phyloP scores from a whole-genome alignment of 2,888 invertebrate species.

The Syrista parreyssii region DNA sequence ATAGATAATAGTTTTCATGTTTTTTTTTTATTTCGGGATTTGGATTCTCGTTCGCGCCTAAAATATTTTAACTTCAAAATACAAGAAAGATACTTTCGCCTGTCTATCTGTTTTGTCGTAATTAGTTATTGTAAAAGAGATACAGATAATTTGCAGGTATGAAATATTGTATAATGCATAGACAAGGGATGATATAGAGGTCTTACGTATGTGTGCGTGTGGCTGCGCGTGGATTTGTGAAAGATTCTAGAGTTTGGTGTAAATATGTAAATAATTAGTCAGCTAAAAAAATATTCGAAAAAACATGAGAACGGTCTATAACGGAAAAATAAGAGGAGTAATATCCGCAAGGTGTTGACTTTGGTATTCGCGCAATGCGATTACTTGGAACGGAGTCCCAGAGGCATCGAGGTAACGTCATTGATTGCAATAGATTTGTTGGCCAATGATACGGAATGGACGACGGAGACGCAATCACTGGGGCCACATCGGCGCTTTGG shows the following conservation, averaged over 20 bases:
- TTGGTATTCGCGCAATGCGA: conserved; percentile 60
- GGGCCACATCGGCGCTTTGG: conserved; percentile 57
- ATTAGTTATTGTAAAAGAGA: neutral
- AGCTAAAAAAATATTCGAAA: neutral
- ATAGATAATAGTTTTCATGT: neutral
- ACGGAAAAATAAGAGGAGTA: neutral
- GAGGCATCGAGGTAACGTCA: conserved; percentile 10
- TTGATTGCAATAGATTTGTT: conserved; percentile 41
- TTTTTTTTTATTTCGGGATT: neutral
- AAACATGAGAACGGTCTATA: neutral
- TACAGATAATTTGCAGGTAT: neutral
- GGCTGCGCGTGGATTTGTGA: neutral
- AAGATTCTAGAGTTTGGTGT: conserved; percentile 3
- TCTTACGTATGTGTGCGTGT: neutral
- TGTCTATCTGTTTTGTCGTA: neutral
- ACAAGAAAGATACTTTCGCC: neutral
- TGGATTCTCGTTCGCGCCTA: neutral
- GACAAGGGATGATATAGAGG: neutral
- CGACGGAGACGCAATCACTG: conserved; percentile 50
- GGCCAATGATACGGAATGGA: conserved; percentile 63
- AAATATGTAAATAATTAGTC: conserved; percentile 15
- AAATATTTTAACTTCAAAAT: neutral
- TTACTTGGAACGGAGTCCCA: conserved; percentile 57
- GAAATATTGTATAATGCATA: neutral
- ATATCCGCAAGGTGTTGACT: conserved; percentile 56